Conservation (phyloP, 2,113 vertebrate genomes). For the Corythoichthys intestinalis region DNA sequence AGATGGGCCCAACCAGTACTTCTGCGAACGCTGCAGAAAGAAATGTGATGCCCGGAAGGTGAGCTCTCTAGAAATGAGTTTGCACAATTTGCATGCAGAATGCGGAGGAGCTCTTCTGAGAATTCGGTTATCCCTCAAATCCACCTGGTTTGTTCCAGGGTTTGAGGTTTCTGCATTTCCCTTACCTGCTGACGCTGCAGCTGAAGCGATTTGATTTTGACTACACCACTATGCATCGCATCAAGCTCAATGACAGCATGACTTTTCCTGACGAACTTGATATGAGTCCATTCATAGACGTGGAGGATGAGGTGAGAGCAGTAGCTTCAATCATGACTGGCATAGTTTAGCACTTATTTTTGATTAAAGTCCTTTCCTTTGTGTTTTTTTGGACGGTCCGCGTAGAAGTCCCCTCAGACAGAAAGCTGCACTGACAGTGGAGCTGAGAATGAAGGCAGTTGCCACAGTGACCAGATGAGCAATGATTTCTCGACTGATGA, state of each 20-base stretch:
- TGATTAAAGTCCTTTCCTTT: neutral
- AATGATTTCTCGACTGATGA: slow-evolving; percentile 98
- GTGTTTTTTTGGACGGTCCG: slow-evolving; percentile 3
- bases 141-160: slow-evolving; percentile 70
- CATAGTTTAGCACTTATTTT: neutral
- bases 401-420: slow-evolving; percentile 95
- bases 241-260: slow-evolving; percentile 98
- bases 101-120: neutral
- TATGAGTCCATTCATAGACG: slow-evolving; percentile 96
- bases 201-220: slow-evolving; percentile 99
- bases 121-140: neutral
- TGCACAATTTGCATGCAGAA: slow-evolving; percentile 3
- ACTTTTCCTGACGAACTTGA: slow-evolving; percentile 96
- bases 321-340: neutral
- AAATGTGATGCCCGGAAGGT: slow-evolving; percentile 99
- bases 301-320: slow-evolving; percentile 91
- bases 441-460: slow-evolving; percentile 98
- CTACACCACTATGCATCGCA: slow-evolving; percentile 99
- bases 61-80: slow-evolving; percentile 32
- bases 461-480: slow-evolving; percentile 99
- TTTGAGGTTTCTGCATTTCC: slow-evolving; percentile 94
- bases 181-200: slow-evolving; percentile 92
- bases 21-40: slow-evolving; percentile 98
- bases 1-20: slow-evolving; percentile 97
- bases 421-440: slow-evolving; percentile 99